phyloP scores from a whole-genome alignment of 2,797 vertebrate genomes.

The Chaetodon trifasciatus region DNA sequence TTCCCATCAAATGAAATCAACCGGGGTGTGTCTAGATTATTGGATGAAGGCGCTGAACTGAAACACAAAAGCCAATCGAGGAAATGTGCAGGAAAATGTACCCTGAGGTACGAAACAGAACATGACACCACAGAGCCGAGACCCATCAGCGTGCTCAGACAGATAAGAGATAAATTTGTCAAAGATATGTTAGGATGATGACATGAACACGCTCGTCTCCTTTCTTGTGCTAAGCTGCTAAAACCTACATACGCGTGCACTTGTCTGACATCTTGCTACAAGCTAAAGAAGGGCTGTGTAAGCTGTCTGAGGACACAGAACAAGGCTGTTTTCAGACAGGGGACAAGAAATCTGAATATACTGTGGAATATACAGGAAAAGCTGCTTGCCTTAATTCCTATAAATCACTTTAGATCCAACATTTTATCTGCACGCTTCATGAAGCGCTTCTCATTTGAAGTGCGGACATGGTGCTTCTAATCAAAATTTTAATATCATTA shows the following conservation, averaged over 20 bases:
- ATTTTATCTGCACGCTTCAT: not conserved
- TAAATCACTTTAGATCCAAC: not conserved
- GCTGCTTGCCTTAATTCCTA: slow-evolving; percentile 9
- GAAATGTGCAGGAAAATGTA: slow-evolving; percentile 35
- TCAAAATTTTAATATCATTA: not conserved
- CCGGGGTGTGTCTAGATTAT: slow-evolving; percentile 65
- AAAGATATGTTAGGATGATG: slow-evolving; percentile 10
- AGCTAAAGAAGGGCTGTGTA: not conserved
- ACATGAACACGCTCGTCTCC: not conserved
- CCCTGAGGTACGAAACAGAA: slow-evolving; percentile 14
- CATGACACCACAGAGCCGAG: not conserved
- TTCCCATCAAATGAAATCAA: slow-evolving; percentile 77
- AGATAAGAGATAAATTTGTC: slow-evolving; percentile 5
- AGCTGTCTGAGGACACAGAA: slow-evolving; percentile 17
- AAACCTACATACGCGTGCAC: not conserved
- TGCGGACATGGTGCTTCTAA: not conserved
- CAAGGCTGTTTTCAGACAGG: slow-evolving; percentile 2
- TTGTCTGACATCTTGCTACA: slow-evolving; percentile 1
- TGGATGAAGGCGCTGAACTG: slow-evolving; percentile 44
- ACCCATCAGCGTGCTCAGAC: not conserved
- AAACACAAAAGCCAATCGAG: slow-evolving; percentile 53
- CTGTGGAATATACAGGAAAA: not conserved
- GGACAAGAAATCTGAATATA: not conserved
- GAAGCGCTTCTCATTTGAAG: slow-evolving; percentile 1
- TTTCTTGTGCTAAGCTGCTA: not conserved